phyloP scores from a whole-genome alignment of 2,113 vertebrate genomes.

The Scomber colias region DNA sequence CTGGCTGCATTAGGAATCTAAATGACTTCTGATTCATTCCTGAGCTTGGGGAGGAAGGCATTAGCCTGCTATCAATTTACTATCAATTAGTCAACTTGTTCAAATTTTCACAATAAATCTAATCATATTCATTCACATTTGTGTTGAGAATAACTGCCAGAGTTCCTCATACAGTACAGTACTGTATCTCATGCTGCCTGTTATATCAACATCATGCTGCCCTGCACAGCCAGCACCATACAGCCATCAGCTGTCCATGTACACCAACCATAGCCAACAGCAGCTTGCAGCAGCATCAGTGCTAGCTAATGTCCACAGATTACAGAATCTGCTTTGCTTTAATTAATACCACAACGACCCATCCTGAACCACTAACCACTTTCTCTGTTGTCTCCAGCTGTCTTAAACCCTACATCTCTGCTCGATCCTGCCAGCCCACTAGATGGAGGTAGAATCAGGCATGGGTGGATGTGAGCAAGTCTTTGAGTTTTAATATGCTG shows the following conservation, averaged over 20 bases:
- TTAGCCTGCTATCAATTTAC: slow-evolving; percentile 68
- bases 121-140: slow-evolving; percentile 61
- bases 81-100: slow-evolving; percentile 68
- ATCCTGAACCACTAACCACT: slow-evolving; percentile 45
- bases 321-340: slow-evolving; percentile 65
- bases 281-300: slow-evolving; percentile 68
- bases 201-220: slow-evolving; percentile 41
- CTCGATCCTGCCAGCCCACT: slow-evolving; percentile 29
- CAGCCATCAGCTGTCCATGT: slow-evolving; percentile 66
- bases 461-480: slow-evolving; percentile 46
- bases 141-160: slow-evolving; percentile 33
- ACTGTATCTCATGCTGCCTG: slow-evolving; percentile 41
- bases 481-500: slow-evolving; percentile 54
- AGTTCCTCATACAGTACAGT: slow-evolving; percentile 10
- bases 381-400: slow-evolving; percentile 37
- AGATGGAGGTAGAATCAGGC: slow-evolving; percentile 50
- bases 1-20: slow-evolving; percentile 68
- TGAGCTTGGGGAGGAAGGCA: slow-evolving; percentile 49
- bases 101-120: slow-evolving; percentile 59
- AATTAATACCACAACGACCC: slow-evolving; percentile 67
- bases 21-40: slow-evolving; percentile 68
- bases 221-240: slow-evolving; percentile 47
- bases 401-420: slow-evolving; percentile 34
- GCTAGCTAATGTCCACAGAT: slow-evolving; percentile 66
- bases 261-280: slow-evolving; percentile 55